Conservation (phyloP, 2,113 vertebrate species). For the Tupaia chinensis region DNA sequence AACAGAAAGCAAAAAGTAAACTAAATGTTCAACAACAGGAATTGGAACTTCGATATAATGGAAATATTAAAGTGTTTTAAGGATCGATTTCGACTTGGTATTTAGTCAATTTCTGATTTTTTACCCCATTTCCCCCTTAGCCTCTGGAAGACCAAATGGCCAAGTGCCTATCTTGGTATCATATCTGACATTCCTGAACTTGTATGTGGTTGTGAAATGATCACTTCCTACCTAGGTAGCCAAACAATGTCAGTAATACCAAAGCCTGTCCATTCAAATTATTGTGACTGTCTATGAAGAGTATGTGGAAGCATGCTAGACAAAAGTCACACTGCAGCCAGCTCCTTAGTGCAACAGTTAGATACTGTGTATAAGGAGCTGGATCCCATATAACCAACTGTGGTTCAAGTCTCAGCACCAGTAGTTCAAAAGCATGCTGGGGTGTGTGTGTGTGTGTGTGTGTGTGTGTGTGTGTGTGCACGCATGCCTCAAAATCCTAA, state of each 20-base stretch:
- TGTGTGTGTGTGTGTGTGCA: too few relatives aligned
- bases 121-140: not conserved
- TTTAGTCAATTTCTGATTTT: not conserved
- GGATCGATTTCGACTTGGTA: not conserved
- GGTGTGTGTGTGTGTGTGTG: too few relatives aligned
- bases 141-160: not conserved
- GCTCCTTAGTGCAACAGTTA: too few relatives aligned
- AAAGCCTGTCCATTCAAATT: not conserved
- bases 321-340: not conserved
- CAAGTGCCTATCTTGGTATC: not conserved
- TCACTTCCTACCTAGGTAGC: not conserved
- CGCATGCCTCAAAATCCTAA: too few relatives aligned
- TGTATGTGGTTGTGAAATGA: not conserved
- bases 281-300: not conserved
- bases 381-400: too few relatives aligned
- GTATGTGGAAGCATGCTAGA: not conserved
- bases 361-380: too few relatives aligned
- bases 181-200: not conserved
- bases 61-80: not conserved
- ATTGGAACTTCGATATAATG: not conserved
- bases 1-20: not conserved
- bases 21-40: not conserved
- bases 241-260: not conserved
- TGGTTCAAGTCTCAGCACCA: too few relatives aligned
- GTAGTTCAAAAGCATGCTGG: too few relatives aligned